Conservation (phyloP, 1,140 invertebrate species). For the Trigoniulus corallinus region DNA sequence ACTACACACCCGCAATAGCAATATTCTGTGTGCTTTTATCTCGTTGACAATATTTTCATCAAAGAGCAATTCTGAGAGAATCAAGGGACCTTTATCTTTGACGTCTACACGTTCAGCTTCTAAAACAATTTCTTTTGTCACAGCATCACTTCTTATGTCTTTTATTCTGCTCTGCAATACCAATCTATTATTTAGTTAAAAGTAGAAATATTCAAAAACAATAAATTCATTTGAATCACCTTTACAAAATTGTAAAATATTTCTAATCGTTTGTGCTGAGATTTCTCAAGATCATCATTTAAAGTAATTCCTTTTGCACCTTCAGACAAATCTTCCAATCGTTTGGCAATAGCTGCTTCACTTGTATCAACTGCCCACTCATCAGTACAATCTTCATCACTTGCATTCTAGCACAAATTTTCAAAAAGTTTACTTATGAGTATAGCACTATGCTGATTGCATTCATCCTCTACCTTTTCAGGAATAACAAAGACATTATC, state of each 20-base stretch:
- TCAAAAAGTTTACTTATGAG: too few relatives aligned
- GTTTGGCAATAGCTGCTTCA: constrained; percentile 65
- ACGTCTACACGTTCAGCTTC: constrained; percentile 94
- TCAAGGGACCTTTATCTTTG: constrained; percentile 77
- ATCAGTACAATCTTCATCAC: constrained; percentile 54
- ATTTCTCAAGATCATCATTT: constrained; percentile 90
- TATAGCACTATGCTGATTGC: too few relatives aligned
- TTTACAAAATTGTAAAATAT: constrained; percentile 82
- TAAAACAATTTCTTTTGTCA: constrained; percentile 67
- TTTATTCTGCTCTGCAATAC: too few relatives aligned
- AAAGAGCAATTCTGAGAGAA: constrained; percentile 85
- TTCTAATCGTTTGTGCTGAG: constrained; percentile 84
- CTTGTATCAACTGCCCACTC: constrained; percentile 88
- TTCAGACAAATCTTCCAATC: constrained; percentile 65
- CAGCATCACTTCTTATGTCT: constrained; percentile 22
- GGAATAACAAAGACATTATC: constrained; percentile 6
- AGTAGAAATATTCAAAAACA: too few relatives aligned
- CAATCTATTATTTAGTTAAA: too few relatives aligned
- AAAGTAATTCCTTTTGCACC: constrained; percentile 88
- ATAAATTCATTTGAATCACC: too few relatives aligned
- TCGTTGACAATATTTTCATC: constrained; percentile 65
- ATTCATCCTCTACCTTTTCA: background rate
- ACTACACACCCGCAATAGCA: constrained; percentile 34
- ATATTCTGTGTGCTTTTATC: constrained; percentile 31
- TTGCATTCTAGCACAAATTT: constrained; percentile 2